Evolutionary conservation across 2,113 vertebrate species (phyloP).

Genomic region (Pachyramphus minor): DNA sequence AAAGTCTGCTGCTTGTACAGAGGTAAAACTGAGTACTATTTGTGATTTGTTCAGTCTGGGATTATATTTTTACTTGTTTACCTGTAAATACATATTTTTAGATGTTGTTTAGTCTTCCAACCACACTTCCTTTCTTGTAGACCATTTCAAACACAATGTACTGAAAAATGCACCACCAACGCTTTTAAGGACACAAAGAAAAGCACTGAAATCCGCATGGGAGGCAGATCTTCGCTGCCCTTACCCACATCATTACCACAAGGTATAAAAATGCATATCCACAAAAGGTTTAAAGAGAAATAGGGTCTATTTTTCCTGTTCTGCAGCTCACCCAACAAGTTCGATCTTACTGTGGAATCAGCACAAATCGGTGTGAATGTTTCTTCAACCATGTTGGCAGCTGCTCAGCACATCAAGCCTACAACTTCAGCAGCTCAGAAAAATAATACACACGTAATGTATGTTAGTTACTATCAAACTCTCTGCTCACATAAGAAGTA

Average conservation of each 20-base stretch:
- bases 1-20: neutral
- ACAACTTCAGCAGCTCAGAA: neutral
- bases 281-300: neutral
- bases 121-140: neutral
- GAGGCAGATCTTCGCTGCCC: neutral
- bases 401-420: neutral
- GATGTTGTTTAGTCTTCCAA: neutral
- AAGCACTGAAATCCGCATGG: neutral
- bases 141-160: neutral
- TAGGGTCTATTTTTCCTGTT: neutral
- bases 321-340: neutral
- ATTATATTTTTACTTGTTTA: neutral
- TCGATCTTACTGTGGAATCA: neutral
- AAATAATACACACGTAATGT: neutral
- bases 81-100: neutral
- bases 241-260: neutral
- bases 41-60: neutral
- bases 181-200: neutral
- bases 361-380: neutral
- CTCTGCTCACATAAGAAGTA: neutral
- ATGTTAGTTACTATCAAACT: neutral
- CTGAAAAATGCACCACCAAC: neutral
- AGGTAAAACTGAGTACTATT: neutral
- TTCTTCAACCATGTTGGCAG: neutral
- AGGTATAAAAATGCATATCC: rapidly evolving